Evolutionary conservation across 2,113 vertebrate genomes (phyloP), one percentile per base, ranked within the genome.

Genomic region (Charadrius vociferus): DNA sequence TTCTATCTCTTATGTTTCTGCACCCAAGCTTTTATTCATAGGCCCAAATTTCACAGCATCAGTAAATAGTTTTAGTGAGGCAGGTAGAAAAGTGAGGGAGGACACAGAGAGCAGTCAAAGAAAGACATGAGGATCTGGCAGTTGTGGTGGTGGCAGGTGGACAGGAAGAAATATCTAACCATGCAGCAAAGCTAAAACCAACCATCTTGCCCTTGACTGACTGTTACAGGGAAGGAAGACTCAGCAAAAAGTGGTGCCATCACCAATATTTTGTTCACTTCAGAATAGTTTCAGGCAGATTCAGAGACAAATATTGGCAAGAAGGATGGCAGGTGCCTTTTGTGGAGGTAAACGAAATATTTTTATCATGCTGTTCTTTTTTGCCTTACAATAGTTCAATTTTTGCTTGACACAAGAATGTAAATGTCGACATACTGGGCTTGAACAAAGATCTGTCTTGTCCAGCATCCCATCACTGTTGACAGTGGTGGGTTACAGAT

Each of bases 261-360:
- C 61, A 88, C 32, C 88, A 79, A 7, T 43, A 75, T 96, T 92
- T 82, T 97, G 72, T 92, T 88, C 17, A 49, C 14, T 52, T 88
- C 50, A 70, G 47, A 70, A 29, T 58, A 59, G 7, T 36, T 93
- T 80, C 66, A 84, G 49, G 8, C 5, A 56, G 14, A 86, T 86
- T 88, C 86, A 73, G 68, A 90, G 81, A 72, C 30, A 93, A 90
- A 86, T 91, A 90, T 55, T 94, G 81, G 86, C 81, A 94, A 89
- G 47, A 88, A 65, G 62, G 83, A 79, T 27, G 26, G 12, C 16
- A 72, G 47, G 4, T 52, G 6, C 3, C 2, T 37, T 79, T 87
- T 7, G 8, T 70, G 26, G 75, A 79, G 39, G 8, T 61, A 93
- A 83, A 71, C 65, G 53, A 75, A 80, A 49, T 19, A 14, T 82